Evolutionary conservation across 1,140 invertebrate genomes (phyloP), one percentile per base, ranked within the genome.

Genomic region (Sipha flava): DNA sequence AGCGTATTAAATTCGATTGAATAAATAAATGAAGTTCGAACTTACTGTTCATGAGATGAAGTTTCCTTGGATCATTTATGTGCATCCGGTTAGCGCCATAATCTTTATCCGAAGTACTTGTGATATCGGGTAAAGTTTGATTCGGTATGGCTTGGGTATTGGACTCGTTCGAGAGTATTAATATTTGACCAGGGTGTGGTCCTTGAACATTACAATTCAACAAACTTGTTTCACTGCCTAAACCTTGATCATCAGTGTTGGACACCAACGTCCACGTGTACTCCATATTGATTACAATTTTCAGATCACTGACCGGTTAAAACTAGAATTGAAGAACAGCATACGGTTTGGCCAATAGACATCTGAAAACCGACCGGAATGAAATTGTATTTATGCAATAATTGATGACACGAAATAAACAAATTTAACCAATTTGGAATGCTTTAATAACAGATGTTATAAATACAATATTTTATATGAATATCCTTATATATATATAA

Each of bases 191-290:
- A 3, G 73, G 26, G 7, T 77, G 73, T 0, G 73, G 49, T n/a
- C 49, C 73, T 45, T 34, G 49, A 26, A 57, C 73, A 18, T 57
- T 77, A 77, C 73, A 77, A 40, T 77, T 75, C 29, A 75, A 52
- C 70, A 75, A n/a, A 26, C 34, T 59, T 7, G 73, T 40, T 54
- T 77, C 73, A 0, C 31, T 59, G 34, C 73, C 73, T 9, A 57
- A 21, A 37, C 73, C 73, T 23, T 59, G 73, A n/a, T 77, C 73
- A 21, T 77, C 73, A 2, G 73, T 40, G 21, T 77, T 77, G 1
- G 73, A 77, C 49, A 77, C 47, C 12, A 77, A 14, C 7, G 73
- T 77, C 73, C 73, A 77, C 47, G 73, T 77, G 52, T 77, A 77
- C 34, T 77, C 73, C 73, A 77, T 77, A 37, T 2, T 57, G 73